Conservation (phyloP, 2,797 vertebrate species). For the Diglossa cyanea region DNA sequence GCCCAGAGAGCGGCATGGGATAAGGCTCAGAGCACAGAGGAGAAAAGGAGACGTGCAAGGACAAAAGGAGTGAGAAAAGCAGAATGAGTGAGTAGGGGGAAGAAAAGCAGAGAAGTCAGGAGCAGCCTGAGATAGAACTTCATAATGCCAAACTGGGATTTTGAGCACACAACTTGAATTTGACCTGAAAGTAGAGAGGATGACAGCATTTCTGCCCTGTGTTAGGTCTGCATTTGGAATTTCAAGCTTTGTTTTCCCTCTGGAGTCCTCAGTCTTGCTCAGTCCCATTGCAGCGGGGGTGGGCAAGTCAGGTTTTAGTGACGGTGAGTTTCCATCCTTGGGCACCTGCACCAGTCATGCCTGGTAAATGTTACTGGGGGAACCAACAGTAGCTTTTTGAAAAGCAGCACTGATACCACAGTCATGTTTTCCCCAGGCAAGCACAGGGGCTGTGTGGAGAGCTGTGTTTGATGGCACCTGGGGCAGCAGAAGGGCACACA, state of each 20-base stretch:
- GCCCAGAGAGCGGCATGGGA: background rate
- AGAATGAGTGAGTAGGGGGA: background rate
- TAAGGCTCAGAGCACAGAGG: background rate
- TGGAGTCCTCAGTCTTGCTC: background rate
- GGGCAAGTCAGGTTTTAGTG: background rate
- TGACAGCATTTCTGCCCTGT: background rate
- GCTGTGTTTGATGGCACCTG: background rate
- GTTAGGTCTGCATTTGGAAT: background rate
- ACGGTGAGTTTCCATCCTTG: background rate
- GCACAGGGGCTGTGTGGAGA: background rate
- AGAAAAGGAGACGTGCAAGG: fast-evolving
- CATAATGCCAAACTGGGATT: background rate
- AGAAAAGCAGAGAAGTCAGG: background rate
- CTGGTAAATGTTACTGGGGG: background rate
- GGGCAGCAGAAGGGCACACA: background rate
- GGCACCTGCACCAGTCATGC: background rate
- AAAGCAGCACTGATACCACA: background rate
- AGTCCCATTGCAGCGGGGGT: background rate
- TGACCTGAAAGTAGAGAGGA: background rate
- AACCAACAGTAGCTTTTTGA: background rate
- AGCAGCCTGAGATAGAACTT: background rate
- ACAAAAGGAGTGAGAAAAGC: background rate
- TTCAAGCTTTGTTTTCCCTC: background rate
- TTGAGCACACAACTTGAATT: background rate
- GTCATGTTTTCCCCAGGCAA: background rate